Evolutionary conservation across 2,888 invertebrate species (phyloP).

Genomic region (Yponomeuta cagnagella): DNA sequence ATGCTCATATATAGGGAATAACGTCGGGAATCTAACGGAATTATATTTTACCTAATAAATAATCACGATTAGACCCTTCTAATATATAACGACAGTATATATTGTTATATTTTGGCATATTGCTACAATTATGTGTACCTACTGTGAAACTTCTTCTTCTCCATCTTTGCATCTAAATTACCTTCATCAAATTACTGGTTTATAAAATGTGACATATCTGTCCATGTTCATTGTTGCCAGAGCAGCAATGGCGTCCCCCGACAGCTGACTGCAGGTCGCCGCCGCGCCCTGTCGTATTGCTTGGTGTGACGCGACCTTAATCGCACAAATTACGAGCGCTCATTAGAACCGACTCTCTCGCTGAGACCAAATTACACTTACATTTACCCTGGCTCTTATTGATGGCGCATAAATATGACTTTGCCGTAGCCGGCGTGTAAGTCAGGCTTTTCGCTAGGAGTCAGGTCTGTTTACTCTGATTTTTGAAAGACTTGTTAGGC

Average conservation of each 20-base stretch:
- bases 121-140: too few species aligned
- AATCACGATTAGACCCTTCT: too few species aligned
- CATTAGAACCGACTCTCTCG: conserved; percentile 5
- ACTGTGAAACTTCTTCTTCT: too few species aligned
- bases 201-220: too few species aligned
- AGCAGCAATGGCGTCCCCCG: too few species aligned
- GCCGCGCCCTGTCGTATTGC: neutral
- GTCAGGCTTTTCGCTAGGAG: neutral
- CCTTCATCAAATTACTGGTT: too few species aligned
- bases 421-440: neutral
- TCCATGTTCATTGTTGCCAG: neutral
- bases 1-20: too few species aligned
- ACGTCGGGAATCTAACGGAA: too few species aligned
- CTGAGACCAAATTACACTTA: neutral
- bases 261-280: neutral
- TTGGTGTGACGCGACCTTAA: neutral
- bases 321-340: conserved; percentile 7
- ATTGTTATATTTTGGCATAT: too few species aligned
- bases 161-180: too few species aligned
- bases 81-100: too few species aligned
- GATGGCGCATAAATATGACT: neutral
- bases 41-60: too few species aligned
- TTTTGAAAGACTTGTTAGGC: neutral
- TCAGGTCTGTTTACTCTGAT: neutral
- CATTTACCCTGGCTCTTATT: neutral